A percentile compares a stretch with the other conserved stretches of the same genome.
Conservation (phyloP, 2,888 invertebrate genomes). For the Agrotis ipsilon region DNA sequence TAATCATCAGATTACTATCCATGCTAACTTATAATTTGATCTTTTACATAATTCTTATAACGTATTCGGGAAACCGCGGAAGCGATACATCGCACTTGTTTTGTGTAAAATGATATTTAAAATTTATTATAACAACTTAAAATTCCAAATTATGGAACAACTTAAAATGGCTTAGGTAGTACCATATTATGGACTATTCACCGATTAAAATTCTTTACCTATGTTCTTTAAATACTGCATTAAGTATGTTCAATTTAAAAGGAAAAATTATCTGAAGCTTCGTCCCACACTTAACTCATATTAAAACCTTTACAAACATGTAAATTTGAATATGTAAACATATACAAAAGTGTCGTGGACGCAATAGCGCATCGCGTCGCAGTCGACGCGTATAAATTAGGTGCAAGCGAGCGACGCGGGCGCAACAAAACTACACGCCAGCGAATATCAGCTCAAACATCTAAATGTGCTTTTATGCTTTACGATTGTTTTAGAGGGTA, state of each 20-base stretch:
- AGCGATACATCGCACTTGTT: too few relatives aligned
- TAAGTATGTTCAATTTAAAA: background rate
- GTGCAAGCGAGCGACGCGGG: constrained; percentile 72
- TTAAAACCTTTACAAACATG: constrained; percentile 43
- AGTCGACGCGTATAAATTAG: constrained; percentile 89
- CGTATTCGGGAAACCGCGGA: too few relatives aligned
- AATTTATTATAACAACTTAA: too few relatives aligned
- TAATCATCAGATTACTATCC: too few relatives aligned
- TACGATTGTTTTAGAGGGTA: constrained; percentile 66
- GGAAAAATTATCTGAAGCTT: constrained; percentile 5
- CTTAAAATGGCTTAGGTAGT: too few relatives aligned
- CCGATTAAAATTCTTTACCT: background rate
- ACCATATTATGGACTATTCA: too few relatives aligned
- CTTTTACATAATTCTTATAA: too few relatives aligned
- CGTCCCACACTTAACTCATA: constrained; percentile 11
- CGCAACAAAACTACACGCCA: constrained; percentile 84
- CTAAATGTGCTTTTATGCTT: constrained; percentile 78
- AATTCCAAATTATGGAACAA: too few relatives aligned
- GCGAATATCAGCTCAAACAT: constrained; percentile 84
- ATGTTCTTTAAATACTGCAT: background rate
- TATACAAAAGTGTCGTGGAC: constrained; percentile 72
- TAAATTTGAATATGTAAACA: constrained; percentile 68
- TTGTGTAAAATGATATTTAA: too few relatives aligned
- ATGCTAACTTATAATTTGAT: too few relatives aligned
- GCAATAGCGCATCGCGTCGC: constrained; percentile 84